Percentiles rank a stretch among this genome's conserved stretches.
These are phyloP conservation scores for Eledona agricola DNA, from an alignment of 2,888 invertebrate species.

Conservation along the genomic window DNA sequence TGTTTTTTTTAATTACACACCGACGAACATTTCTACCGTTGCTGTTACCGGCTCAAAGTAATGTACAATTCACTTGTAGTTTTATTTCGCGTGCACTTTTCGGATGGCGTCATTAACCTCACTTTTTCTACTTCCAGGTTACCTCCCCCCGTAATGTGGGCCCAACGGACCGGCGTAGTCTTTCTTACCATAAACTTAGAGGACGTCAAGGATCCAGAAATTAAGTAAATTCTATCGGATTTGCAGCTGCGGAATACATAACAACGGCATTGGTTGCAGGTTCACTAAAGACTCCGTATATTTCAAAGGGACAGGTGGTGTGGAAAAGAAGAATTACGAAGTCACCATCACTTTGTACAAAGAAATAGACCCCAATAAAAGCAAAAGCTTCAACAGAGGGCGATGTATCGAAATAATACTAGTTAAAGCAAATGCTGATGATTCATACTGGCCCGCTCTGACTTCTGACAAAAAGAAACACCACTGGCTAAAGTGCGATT, in stretches of 20 bases:
- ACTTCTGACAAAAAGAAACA: slow-evolving; percentile 87
- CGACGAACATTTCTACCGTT: no score
- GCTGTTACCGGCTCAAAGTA: no score
- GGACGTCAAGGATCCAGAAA: slow-evolving; percentile 83
- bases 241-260: no score
- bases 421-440: slow-evolving; percentile 71
- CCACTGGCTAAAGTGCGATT: slow-evolving; percentile 97
- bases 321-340: slow-evolving; percentile 86
- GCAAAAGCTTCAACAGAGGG: slow-evolving; percentile 75
- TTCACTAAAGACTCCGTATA: slow-evolving; percentile 77
- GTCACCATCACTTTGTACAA: slow-evolving; percentile 85
- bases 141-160: slow-evolving; percentile 93
- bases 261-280: slow-evolving; percentile 57
- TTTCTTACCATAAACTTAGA: slow-evolving; percentile 92
- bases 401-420: slow-evolving; percentile 80
- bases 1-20: slow-evolving; percentile 12
- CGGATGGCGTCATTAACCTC: slow-evolving; percentile 40
- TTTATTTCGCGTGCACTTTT: no score
- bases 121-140: slow-evolving; percentile 63
- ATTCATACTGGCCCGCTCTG: slow-evolving; percentile 88
- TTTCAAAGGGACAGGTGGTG: slow-evolving; percentile 87
- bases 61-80: no score
- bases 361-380: slow-evolving; percentile 83
- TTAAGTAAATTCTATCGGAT: slow-evolving; percentile 68
- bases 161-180: slow-evolving; percentile 84